Conservation (phyloP, 2,113 vertebrate species). For the Thinocorus orbignyianus region DNA sequence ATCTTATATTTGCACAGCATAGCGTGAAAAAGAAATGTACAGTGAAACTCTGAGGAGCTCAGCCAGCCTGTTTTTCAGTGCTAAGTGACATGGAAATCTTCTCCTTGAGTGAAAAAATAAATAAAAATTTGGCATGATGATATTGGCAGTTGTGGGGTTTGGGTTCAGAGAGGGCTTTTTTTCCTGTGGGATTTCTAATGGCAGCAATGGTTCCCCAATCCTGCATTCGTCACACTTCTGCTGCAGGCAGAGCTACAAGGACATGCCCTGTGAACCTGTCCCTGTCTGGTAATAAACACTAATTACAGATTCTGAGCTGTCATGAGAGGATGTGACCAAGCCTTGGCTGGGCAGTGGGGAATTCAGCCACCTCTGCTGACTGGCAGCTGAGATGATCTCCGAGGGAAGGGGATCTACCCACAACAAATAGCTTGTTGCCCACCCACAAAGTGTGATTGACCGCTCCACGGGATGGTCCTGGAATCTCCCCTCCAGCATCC, state of each 20-base stretch:
- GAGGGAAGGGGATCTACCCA: not conserved
- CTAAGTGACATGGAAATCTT: not conserved
- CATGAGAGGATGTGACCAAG: constrained; percentile 20
- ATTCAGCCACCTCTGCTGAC: not conserved
- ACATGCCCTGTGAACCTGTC: not conserved
- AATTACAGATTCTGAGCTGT: constrained; percentile 25
- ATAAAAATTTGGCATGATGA: not conserved
- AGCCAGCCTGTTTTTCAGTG: not conserved
- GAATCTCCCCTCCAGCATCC: not conserved
- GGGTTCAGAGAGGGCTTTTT: not conserved
- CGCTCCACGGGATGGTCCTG: not conserved
- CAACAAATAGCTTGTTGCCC: not conserved
- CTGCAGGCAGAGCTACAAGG: not conserved
- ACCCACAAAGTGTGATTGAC: not conserved
- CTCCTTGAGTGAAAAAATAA: not conserved
- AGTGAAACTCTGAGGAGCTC: not conserved
- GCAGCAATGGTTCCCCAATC: not conserved
- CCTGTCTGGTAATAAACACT: not conserved
- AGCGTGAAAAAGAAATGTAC: not conserved
- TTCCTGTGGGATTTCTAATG: not conserved
- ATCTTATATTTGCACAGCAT: not conserved
- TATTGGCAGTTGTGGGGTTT: not conserved
- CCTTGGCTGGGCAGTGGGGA: not conserved
- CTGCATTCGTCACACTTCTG: not conserved
- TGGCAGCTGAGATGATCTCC: not conserved